Percentiles rank a stretch among this genome's conserved stretches.
Conservation (phyloP, 2,797 vertebrate genomes). For the Adelosebastes latens region DNA sequence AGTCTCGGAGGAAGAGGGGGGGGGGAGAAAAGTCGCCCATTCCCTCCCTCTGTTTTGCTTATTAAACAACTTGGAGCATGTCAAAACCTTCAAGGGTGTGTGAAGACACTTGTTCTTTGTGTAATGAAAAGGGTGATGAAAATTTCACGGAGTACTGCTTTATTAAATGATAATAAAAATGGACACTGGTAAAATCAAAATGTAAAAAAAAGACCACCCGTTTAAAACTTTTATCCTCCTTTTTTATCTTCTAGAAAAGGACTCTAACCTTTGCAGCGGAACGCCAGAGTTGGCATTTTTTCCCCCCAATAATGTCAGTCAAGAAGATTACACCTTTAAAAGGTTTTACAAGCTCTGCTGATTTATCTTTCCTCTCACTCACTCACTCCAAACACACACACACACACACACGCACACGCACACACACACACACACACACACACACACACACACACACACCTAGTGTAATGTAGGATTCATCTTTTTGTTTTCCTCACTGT, state of each 20-base stretch:
- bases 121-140: neutral
- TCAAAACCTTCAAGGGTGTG: slow-evolving; percentile 3
- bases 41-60: slow-evolving; percentile 21
- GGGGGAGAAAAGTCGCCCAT: neutral
- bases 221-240: neutral
- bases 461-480: neutral
- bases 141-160: neutral
- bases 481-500: neutral
- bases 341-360: slow-evolving; percentile 11
- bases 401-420: neutral
- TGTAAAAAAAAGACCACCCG: neutral
- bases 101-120: slow-evolving; percentile 35
- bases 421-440: neutral
- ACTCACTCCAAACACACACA: neutral
- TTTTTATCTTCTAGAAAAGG: neutral
- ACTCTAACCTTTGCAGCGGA: neutral
- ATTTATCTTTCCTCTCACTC: neutral
- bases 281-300: neutral
- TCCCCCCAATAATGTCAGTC: neutral
- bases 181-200: neutral
- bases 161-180: neutral
- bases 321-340: slow-evolving; percentile 18
- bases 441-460: neutral
- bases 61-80: slow-evolving; percentile 35
- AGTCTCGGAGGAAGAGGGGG: slow-evolving; percentile 52